phyloP scores from a whole-genome alignment of 2,797 vertebrate genomes.

The Nyctibius grandis region DNA sequence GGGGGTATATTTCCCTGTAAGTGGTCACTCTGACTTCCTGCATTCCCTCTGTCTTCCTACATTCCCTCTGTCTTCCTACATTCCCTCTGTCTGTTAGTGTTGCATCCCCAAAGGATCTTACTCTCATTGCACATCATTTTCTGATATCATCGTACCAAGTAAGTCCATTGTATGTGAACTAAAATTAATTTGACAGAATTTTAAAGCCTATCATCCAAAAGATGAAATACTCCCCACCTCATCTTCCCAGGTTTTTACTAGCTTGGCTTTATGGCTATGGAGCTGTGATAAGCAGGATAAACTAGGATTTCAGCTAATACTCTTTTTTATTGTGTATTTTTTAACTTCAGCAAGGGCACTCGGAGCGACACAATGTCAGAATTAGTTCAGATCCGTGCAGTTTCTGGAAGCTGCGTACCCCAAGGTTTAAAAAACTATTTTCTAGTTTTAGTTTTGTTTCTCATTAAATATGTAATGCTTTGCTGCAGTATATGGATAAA shows the following conservation, averaged over 20 bases:
- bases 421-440: neutral
- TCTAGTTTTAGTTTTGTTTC: neutral
- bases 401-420: neutral
- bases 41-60: too few species aligned
- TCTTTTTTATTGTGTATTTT: neutral
- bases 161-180: neutral
- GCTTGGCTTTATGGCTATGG: neutral
- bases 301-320: neutral
- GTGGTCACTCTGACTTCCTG: neutral
- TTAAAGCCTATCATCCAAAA: neutral
- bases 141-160: neutral
- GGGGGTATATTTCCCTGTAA: neutral
- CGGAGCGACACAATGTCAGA: neutral
- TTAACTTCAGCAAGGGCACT: neutral
- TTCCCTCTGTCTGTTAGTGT: neutral
- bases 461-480: neutral
- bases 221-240: accelerated
- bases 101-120: neutral
- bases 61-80: neutral
- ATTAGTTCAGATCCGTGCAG: neutral
- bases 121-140: neutral
- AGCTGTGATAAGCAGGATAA: neutral
- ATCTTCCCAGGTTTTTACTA: neutral
- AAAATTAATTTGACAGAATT: neutral
- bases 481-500: neutral